Conservation (phyloP, 2,797 vertebrate species). For the Chiloscyllium punctatum region DNA sequence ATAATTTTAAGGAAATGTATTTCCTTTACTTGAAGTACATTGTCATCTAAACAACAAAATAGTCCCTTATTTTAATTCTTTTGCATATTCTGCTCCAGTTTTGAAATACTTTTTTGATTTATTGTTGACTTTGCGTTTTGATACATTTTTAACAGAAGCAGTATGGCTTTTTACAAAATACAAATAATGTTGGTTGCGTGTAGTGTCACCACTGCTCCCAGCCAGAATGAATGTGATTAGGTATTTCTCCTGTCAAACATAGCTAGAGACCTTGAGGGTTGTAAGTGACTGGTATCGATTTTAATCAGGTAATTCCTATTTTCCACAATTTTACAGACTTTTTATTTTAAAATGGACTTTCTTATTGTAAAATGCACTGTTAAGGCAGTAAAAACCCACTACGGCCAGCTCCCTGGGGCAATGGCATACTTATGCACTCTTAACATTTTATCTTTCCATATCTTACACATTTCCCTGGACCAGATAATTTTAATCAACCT, state of each 20-base stretch:
- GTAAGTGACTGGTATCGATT: background rate
- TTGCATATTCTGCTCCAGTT: background rate
- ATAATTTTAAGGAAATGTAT: background rate
- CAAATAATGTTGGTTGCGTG: background rate
- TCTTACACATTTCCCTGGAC: background rate
- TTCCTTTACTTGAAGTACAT: background rate
- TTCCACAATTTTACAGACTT: background rate
- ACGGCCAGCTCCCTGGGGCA: background rate
- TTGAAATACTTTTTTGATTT: background rate
- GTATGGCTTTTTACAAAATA: background rate
- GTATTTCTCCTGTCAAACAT: background rate
- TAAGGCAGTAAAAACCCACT: background rate
- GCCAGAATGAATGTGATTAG: background rate
- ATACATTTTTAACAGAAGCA: background rate
- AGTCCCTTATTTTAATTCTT: background rate
- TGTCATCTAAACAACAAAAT: background rate
- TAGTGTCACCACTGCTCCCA: background rate
- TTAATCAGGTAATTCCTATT: background rate
- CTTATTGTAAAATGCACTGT: background rate
- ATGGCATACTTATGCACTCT: background rate
- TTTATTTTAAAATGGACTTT: background rate
- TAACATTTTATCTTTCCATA: background rate
- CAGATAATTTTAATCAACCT: too few species aligned
- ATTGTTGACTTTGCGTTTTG: background rate
- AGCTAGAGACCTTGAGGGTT: background rate